phyloP scores from a whole-genome alignment of 1,140 invertebrate species.

The Drosophila prosaltans region DNA sequence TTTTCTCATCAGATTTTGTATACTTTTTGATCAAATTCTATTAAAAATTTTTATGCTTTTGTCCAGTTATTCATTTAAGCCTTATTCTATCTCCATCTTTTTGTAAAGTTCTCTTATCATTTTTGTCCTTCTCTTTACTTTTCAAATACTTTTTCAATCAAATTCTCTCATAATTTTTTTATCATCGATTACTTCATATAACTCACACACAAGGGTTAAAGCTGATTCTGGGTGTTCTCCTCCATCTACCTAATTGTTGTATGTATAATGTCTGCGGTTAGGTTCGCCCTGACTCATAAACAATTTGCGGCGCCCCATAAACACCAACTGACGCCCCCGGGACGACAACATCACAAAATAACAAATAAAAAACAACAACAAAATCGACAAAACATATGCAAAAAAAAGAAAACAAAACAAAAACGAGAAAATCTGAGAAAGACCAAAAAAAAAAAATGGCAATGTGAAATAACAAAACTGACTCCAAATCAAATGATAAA shows the following conservation, averaged over 20 bases:
- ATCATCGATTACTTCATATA: slow-evolving; percentile 16
- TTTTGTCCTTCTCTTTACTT: too few relatives aligned
- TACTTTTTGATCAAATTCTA: too few relatives aligned
- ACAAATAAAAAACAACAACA: neutral
- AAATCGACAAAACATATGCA: slow-evolving; percentile 45
- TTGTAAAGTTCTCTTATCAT: too few relatives aligned
- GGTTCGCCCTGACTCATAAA: slow-evolving; percentile 27
- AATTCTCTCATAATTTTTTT: too few relatives aligned
- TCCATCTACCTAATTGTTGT: slow-evolving; percentile 18
- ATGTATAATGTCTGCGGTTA: slow-evolving; percentile 52
- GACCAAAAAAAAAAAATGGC: slow-evolving; percentile 17
- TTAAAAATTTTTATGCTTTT: too few relatives aligned
- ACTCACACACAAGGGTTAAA: neutral
- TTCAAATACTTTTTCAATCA: too few relatives aligned
- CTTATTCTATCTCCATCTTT: too few relatives aligned
- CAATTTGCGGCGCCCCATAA: slow-evolving; percentile 55
- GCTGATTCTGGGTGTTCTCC: slow-evolving; percentile 31
- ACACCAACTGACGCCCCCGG: slow-evolving; percentile 49
- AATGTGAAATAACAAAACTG: slow-evolving; percentile 44
- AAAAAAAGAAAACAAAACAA: slow-evolving; percentile 21
- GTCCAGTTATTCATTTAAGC: too few relatives aligned
- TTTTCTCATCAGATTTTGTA: too few relatives aligned
- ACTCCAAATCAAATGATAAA: slow-evolving; percentile 64
- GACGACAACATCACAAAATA: slow-evolving; percentile 1
- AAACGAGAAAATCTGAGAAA: slow-evolving; percentile 16